Base-by-base conservation (phyloP, 2,113 vertebrate species). In the Hylia prasina region DNA sequence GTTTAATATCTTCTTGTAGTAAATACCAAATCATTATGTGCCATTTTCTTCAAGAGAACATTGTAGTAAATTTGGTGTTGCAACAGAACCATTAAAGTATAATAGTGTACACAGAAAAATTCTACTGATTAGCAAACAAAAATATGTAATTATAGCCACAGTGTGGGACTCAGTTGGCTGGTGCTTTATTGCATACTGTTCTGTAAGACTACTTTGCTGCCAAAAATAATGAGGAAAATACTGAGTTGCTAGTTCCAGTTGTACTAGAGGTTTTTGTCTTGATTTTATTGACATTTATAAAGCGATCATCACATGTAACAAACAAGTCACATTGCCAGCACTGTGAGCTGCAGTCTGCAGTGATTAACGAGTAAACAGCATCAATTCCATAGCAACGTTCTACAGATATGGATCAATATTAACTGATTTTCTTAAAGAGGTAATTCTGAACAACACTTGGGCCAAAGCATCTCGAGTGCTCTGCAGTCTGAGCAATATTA, bases 271-370 rank as follows among this genome's bases (percentile, higher is more conserved):
- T 56, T 96, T 97, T 90, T 96, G 95, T 93, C 97, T 87, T 96
- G 95, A 97, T 97, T 97, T 97, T 97, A 97, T 95, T 98, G 97
- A 97, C 97, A 96, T 97, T 93, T 97, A 96, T 94, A 92, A 96
- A 97, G 94, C 47, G 69, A 92, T 83, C 56, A 45, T 90, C 90
- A 45, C 60, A 91, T 83, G 96, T 85, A 97, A 87, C 89, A 97
- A 97, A 97, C 94, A 97, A 96, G 89, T 82, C 89, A 45, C 92
- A 57, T 65, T 94, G 96, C 94, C 96, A 97, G 66, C 61, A 47
- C 78, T 47, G n/a, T n/a, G 93, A 97, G 93, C 76, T 88, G 71
- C 79, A 93, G 76, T 35, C 89, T 88, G 72, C 79, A 73, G 84
- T 90, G 88, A 93, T 85, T 96, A 96, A 95, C 2, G 7, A 91